A percentile compares a stretch with the other conserved stretches of the same genome.
Conservation (phyloP, 1,140 invertebrate species). For the Drosophila seguyi region DNA sequence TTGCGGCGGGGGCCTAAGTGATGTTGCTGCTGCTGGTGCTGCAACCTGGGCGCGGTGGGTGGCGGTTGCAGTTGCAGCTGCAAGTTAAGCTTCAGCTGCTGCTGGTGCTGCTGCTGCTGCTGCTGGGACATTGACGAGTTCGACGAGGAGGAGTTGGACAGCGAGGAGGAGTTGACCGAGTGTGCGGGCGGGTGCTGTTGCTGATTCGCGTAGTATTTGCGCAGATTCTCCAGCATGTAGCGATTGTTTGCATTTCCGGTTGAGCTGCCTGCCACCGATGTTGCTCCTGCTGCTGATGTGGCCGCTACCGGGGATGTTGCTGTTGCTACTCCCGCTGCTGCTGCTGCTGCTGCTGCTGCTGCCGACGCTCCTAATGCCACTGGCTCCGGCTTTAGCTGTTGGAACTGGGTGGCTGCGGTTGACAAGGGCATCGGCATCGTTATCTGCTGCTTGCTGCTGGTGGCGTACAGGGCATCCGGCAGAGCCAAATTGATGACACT, state of each 20-base stretch:
- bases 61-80: constrained; percentile 35
- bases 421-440: constrained; percentile 18
- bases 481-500: constrained; percentile 51
- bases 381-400: constrained; percentile 31
- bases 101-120: constrained; percentile 62
- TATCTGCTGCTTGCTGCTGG: constrained; percentile 70
- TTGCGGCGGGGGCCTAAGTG: constrained; percentile 70
- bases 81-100: constrained; percentile 51
- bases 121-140: constrained; percentile 81
- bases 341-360: too few relatives aligned
- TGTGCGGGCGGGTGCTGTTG: constrained; percentile 78
- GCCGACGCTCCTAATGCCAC: constrained; percentile 25
- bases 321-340: constrained; percentile 24
- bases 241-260: constrained; percentile 69
- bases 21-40: constrained; percentile 57
- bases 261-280: constrained; percentile 27
- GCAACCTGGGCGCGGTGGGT: constrained; percentile 45
- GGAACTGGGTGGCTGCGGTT: constrained; percentile 44
- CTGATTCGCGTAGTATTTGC: constrained; percentile 81
- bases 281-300: constrained; percentile 22
- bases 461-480: constrained; percentile 67
- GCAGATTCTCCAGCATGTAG: constrained; percentile 78
- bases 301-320: constrained; percentile 8
- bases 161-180: constrained; percentile 78
- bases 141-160: constrained; percentile 81